phyloP scores from a whole-genome alignment of 2,113 vertebrate species.

The Balaenoptera acutorostrata region DNA sequence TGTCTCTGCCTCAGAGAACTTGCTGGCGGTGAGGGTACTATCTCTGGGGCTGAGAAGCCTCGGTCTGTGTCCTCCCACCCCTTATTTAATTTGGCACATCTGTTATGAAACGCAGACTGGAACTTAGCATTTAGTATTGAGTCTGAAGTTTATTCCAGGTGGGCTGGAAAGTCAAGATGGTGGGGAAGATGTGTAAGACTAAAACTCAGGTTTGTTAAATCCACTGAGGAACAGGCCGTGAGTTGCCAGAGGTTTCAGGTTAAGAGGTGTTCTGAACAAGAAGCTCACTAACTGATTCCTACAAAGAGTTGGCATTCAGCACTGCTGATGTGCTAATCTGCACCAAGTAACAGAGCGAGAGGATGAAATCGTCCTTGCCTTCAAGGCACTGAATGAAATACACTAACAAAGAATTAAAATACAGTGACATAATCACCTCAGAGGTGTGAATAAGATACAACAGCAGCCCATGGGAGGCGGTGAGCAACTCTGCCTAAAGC shows the following conservation, averaged over 20 bases:
- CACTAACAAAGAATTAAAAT: not conserved
- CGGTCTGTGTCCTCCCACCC: fast-evolving
- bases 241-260: not conserved
- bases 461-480: fast-evolving
- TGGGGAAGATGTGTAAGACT: not conserved
- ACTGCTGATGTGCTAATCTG: not conserved
- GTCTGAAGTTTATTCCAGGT: not conserved
- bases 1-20: not conserved
- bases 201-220: not conserved
- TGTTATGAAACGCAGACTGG: not conserved
- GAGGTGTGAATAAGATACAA: not conserved
- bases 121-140: not conserved
- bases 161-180: not conserved
- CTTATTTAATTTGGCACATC: not conserved
- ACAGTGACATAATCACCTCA: fast-evolving
- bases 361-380: not conserved
- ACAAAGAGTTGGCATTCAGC: fast-evolving
- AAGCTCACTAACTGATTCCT: not conserved
- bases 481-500: not conserved
- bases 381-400: not conserved
- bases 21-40: not conserved
- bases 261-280: not conserved
- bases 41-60: not conserved
- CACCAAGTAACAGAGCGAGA: not conserved
- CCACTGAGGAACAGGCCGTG: not conserved